These are phyloP conservation scores for Himalopsyche tibetana DNA, from an alignment of 2,888 invertebrate genomes.

Conservation along the genomic window DNA sequence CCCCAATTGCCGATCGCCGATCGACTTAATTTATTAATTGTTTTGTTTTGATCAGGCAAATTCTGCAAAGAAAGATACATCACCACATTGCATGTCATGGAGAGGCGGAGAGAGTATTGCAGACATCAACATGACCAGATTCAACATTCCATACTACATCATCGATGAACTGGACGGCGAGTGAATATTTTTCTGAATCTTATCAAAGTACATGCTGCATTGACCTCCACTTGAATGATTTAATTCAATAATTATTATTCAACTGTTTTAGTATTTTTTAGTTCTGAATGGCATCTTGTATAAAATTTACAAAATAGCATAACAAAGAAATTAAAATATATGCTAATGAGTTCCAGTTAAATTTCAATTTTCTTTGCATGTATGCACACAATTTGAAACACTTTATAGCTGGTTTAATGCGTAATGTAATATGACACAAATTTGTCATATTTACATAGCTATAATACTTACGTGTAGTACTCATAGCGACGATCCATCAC, in stretches of 20 bases:
- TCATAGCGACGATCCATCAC: too few relatives aligned
- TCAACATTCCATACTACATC: constrained; percentile 35
- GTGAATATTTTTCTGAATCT: neutral
- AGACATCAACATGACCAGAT: constrained; percentile 46
- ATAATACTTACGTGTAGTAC: too few relatives aligned
- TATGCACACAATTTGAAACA: too few relatives aligned
- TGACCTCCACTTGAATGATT: neutral
- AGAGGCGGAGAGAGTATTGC: constrained; percentile 50
- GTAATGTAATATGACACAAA: too few relatives aligned
- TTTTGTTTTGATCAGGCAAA: constrained; percentile 20
- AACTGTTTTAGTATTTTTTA: too few relatives aligned
- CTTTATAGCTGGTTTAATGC: too few relatives aligned
- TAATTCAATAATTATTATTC: neutral
- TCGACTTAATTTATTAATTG: neutral
- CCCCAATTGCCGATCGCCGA: neutral
- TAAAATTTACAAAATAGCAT: too few relatives aligned
- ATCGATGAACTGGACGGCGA: neutral
- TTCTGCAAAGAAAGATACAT: constrained; percentile 51
- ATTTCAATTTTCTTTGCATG: too few relatives aligned
- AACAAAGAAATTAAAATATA: too few relatives aligned
- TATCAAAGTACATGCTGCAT: neutral
- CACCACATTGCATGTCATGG: constrained; percentile 30
- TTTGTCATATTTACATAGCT: too few relatives aligned
- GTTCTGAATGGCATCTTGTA: too few relatives aligned
- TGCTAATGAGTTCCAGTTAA: too few relatives aligned